These are phyloP conservation scores for Musca domestica DNA, from an alignment of 1,140 invertebrate genomes.

Conservation along the genomic window DNA sequence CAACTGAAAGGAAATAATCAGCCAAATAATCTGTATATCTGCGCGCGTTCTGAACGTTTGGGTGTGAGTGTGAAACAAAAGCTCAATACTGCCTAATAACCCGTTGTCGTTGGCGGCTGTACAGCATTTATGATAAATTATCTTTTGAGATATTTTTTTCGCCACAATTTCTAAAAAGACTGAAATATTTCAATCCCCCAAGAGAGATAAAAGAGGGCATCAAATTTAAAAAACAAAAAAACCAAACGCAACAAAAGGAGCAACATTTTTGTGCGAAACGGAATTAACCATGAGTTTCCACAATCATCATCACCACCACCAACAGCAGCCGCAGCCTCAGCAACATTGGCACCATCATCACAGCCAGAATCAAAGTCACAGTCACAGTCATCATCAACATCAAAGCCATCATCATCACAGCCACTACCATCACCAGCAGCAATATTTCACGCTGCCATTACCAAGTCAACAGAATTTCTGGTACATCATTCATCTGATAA, in stretches of 20 bases:
- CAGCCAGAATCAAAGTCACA: conserved; percentile 28
- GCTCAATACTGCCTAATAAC: no score
- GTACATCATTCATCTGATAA: conserved; percentile 51
- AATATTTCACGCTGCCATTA: conserved; percentile 20
- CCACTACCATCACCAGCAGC: conserved; percentile 27
- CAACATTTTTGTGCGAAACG: not conserved
- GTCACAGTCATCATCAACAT: conserved; percentile 35
- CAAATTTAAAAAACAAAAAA: conserved; percentile 13
- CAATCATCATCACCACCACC: not conserved
- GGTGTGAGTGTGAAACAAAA: no score
- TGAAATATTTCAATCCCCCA: no score
- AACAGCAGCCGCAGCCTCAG: not conserved
- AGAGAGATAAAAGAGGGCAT: not conserved
- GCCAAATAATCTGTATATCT: no score
- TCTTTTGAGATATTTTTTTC: no score
- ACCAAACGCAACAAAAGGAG: no score
- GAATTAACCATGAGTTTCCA: not conserved
- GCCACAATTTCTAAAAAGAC: no score
- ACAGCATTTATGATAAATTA: no score
- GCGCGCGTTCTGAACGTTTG: no score
- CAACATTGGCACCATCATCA: conserved; percentile 16
- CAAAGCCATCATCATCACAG: conserved; percentile 27
- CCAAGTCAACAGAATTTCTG: conserved; percentile 38
- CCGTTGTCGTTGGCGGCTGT: no score
- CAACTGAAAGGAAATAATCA: no score